Evolutionary conservation across 2,888 invertebrate species (phyloP).

Genomic region (Drosophila paucipuncta): DNA sequence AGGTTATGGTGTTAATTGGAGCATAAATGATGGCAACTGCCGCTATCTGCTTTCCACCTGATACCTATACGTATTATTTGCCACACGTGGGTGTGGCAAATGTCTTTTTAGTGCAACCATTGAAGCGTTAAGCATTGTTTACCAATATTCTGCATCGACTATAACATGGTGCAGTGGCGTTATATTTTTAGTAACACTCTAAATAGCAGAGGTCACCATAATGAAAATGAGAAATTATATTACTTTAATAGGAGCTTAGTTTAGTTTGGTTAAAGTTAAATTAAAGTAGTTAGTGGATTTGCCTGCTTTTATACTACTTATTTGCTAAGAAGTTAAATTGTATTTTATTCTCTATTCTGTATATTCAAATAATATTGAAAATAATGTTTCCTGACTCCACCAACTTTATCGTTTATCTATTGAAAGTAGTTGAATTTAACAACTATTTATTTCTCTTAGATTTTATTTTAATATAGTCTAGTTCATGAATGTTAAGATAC

Average conservation of each 20-base stretch:
- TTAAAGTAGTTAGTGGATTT: background rate
- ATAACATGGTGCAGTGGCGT: background rate
- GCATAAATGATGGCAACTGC: constrained; percentile 63
- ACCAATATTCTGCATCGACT: constrained; percentile 48
- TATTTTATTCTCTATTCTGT: background rate
- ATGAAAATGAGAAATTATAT: background rate
- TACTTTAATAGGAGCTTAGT: background rate
- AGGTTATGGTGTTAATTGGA: constrained; percentile 78
- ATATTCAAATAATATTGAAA: background rate
- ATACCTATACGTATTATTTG: constrained; percentile 31
- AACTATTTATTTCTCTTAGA: too few relatives aligned
- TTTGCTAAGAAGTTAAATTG: background rate
- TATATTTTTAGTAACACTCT: constrained; percentile 55
- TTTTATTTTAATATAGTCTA: too few relatives aligned
- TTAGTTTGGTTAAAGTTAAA: background rate
- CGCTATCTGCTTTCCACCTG: constrained; percentile 47
- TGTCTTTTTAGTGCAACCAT: constrained; percentile 34
- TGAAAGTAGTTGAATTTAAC: too few relatives aligned
- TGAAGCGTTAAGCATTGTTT: constrained; percentile 69
- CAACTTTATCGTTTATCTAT: too few relatives aligned
- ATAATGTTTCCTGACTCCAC: background rate
- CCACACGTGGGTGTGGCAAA: constrained; percentile 20
- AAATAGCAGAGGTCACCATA: constrained; percentile 41
- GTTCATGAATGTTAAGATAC: too few relatives aligned
- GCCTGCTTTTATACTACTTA: too few relatives aligned